These are phyloP conservation scores for Crioceris asparagi DNA, from an alignment of 2,888 invertebrate species.

Conservation along the genomic window DNA sequence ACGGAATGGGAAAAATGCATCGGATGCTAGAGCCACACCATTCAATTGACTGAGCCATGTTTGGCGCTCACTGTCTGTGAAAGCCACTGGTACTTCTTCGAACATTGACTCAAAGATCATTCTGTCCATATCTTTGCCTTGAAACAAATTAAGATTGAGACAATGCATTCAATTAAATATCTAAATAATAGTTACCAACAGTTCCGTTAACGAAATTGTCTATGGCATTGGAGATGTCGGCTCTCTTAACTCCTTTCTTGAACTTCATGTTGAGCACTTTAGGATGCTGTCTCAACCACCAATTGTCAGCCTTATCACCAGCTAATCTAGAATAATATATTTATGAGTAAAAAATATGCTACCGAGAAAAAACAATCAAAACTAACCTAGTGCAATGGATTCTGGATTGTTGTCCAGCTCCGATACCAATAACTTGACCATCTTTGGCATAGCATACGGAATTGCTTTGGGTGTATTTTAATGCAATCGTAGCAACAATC, in stretches of 20 bases:
- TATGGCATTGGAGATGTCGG: conserved; percentile 89
- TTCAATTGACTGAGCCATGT: conserved; percentile 62
- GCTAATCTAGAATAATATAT: conserved; percentile 54
- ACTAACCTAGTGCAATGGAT: conserved; percentile 79
- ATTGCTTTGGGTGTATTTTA: conserved; percentile 98
- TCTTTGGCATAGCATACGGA: conserved; percentile 94
- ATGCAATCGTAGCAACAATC: conserved; percentile 88
- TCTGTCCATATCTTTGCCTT: conserved; percentile 71
- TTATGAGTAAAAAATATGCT: neutral
- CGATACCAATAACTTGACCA: conserved; percentile 84
- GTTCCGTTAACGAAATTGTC: conserved; percentile 90
- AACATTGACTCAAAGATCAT: conserved; percentile 65
- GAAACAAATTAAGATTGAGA: too few relatives aligned
- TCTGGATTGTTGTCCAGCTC: conserved; percentile 97
- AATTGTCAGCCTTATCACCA: conserved; percentile 93
- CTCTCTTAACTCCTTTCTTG: conserved; percentile 74
- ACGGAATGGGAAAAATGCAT: conserved; percentile 97
- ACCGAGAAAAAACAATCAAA: neutral
- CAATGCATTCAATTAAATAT: neutral
- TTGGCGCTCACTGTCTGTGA: conserved; percentile 55
- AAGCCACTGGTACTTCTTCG: conserved; percentile 58
- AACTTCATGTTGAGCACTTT: conserved; percentile 74
- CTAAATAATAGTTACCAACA: conserved; percentile 52
- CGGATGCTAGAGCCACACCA: conserved; percentile 81
- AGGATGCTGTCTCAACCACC: conserved; percentile 95